Conservation (phyloP, 2,888 invertebrate species). For the Papilio demoleus region DNA sequence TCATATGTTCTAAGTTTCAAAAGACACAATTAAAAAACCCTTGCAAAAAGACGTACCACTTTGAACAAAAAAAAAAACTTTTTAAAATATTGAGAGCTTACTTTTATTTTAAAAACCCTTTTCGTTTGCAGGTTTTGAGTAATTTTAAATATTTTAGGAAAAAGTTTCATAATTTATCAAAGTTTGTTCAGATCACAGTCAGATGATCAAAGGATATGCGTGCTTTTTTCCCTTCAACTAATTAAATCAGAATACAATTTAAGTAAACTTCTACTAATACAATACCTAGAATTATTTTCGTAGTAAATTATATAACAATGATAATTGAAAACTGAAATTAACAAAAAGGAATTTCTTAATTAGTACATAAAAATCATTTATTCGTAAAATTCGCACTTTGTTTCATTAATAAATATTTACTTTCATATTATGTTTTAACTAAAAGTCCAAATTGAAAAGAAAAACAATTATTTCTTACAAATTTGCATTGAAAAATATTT, state of each 20-base stretch:
- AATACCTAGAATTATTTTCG: no score
- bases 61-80: slow-evolving; percentile 1
- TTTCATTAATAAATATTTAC: not conserved
- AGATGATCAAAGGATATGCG: slow-evolving; percentile 45
- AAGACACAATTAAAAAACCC: no score
- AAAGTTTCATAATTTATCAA: slow-evolving; percentile 66
- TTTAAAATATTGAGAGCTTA: slow-evolving; percentile 2
- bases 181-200: slow-evolving; percentile 50
- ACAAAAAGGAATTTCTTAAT: no score
- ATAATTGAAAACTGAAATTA: no score
- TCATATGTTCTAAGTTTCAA: no score
- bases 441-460: not conserved
- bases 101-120: slow-evolving; percentile 17
- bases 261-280: slow-evolving; percentile 1
- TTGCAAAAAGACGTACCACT: not conserved
- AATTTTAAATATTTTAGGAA: slow-evolving; percentile 54
- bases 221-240: slow-evolving; percentile 40
- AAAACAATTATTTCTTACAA: slow-evolving; percentile 10
- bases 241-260: slow-evolving; percentile 14
- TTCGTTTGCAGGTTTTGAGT: slow-evolving; percentile 45
- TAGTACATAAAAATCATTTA: no score
- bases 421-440: not conserved
- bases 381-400: no score
- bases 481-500: slow-evolving; percentile 5
- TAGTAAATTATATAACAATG: no score